Evolutionary conservation across 2,113 vertebrate species (phyloP).

Genomic region (Hypocryptadius cinnamomeus): DNA sequence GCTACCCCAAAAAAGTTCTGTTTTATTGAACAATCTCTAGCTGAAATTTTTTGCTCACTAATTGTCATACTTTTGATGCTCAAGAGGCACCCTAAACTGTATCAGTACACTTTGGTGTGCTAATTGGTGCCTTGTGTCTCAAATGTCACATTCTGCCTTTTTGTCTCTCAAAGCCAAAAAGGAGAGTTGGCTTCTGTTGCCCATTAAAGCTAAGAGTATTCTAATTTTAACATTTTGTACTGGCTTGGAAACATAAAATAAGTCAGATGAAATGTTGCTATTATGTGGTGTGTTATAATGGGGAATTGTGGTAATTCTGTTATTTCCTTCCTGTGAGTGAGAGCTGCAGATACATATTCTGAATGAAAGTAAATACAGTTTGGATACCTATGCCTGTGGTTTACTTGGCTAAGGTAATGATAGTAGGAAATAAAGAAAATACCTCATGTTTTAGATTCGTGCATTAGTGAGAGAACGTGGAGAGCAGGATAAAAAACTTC

Average conservation of each 20-base stretch:
- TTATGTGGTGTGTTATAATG: neutral
- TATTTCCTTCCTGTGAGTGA: neutral
- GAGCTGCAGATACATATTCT: neutral
- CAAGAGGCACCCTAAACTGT: neutral
- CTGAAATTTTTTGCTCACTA: neutral
- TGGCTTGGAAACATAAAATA: neutral
- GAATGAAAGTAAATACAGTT: neutral
- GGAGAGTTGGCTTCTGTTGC: neutral
- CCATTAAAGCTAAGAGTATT: neutral
- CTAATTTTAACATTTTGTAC: neutral
- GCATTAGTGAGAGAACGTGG: slow-evolving; percentile 82
- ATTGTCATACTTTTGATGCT: neutral
- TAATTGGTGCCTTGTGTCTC: neutral
- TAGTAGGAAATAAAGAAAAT: neutral
- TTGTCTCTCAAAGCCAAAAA: neutral
- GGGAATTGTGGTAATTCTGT: neutral
- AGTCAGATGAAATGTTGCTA: neutral
- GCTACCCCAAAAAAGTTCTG: neutral
- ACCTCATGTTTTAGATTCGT: slow-evolving; percentile 74
- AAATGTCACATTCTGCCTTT: neutral
- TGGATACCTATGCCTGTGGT: neutral
- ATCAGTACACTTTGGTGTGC: neutral
- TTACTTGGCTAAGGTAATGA: neutral
- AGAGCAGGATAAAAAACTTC: slow-evolving; percentile 79
- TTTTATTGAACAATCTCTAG: neutral